phyloP scores from a whole-genome alignment of 2,113 vertebrate species.

The Prolemur simus region DNA sequence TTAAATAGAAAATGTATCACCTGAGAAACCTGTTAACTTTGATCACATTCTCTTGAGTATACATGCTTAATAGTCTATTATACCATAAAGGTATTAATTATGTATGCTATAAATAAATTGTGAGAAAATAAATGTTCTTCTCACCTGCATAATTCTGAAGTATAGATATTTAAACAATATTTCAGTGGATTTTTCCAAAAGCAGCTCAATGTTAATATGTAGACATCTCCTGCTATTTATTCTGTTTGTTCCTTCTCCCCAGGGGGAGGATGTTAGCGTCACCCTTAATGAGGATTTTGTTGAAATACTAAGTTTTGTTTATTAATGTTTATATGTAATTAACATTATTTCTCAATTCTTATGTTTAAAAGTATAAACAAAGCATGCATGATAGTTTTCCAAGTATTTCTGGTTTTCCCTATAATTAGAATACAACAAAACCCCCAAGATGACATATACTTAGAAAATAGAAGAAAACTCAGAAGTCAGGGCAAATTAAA shows the following conservation, averaged over 20 bases:
- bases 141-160: not conserved
- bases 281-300: not conserved
- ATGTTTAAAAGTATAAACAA: constrained; percentile 25
- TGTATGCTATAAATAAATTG: not conserved
- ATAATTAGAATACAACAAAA: not conserved
- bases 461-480: constrained; percentile 15
- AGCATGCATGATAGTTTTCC: not conserved
- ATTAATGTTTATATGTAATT: not conserved
- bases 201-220: not conserved
- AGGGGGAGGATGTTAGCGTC: not conserved
- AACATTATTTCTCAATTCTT: constrained; percentile 27
- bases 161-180: not conserved
- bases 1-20: not conserved
- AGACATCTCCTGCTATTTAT: not conserved
- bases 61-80: not conserved
- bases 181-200: not conserved
- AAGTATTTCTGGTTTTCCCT: not conserved
- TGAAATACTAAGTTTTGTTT: constrained; percentile 27
- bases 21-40: not conserved
- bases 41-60: not conserved
- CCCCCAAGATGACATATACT: not conserved
- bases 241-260: not conserved
- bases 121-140: not conserved
- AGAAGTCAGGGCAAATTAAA: constrained; percentile 27
- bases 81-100: not conserved